These are phyloP conservation scores for Priapulus caudatus DNA, from an alignment of 2,888 invertebrate genomes.

Conservation along the genomic window DNA sequence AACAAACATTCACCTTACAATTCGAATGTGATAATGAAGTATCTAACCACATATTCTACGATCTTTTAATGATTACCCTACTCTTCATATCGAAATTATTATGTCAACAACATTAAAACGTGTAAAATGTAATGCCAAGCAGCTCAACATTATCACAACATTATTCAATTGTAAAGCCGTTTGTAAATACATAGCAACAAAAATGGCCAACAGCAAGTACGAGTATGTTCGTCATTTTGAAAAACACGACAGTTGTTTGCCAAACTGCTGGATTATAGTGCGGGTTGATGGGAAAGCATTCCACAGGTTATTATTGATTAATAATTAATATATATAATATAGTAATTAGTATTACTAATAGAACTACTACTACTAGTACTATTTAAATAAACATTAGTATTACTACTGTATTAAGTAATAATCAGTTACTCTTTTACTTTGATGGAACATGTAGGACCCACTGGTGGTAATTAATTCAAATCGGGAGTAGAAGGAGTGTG, in stretches of 20 bases:
- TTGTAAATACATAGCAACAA: not conserved
- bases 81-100: too few relatives aligned
- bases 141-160: too few relatives aligned
- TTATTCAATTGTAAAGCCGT: not conserved
- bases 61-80: too few relatives aligned
- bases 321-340: slow-evolving; percentile 42
- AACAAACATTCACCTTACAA: too few relatives aligned
- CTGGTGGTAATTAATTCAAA: too few relatives aligned
- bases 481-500: too few relatives aligned
- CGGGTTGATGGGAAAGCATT: slow-evolving; percentile 84
- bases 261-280: slow-evolving; percentile 52
- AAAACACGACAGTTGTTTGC: slow-evolving; percentile 60
- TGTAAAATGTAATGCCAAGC: too few relatives aligned
- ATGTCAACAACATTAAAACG: too few relatives aligned
- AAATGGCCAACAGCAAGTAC: slow-evolving; percentile 61
- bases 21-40: too few relatives aligned
- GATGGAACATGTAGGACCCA: too few relatives aligned
- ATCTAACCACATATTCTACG: too few relatives aligned
- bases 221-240: slow-evolving; percentile 66
- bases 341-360: not conserved
- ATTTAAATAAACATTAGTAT: slow-evolving; percentile 2
- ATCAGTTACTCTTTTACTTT: slow-evolving; percentile 5
- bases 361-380: not conserved
- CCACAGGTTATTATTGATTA: slow-evolving; percentile 80
- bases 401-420: not conserved